Conservation (phyloP, 2,797 vertebrate genomes). For the Ciconia nigra region DNA sequence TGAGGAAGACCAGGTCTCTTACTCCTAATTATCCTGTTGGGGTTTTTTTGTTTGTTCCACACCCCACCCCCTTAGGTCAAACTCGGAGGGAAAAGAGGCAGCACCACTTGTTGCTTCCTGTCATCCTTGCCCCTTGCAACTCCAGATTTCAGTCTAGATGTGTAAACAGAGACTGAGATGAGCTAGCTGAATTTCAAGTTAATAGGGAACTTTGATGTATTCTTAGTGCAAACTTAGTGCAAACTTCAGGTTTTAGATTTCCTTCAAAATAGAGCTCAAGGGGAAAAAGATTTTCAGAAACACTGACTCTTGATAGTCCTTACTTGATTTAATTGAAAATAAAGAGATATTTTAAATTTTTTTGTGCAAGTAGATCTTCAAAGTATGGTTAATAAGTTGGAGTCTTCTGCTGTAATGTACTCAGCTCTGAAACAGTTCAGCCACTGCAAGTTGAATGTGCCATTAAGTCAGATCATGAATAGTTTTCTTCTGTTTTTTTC, state of each 20-base stretch:
- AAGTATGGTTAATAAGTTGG: accelerated
- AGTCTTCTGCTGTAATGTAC: background rate
- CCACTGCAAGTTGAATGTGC: background rate
- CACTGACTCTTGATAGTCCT: background rate
- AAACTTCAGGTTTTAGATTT: background rate
- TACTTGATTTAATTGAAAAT: background rate
- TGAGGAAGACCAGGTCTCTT: background rate
- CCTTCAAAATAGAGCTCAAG: background rate
- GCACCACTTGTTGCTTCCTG: background rate
- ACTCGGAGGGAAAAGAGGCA: background rate
- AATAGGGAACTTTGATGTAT: background rate
- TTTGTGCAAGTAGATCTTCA: background rate
- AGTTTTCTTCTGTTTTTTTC: background rate
- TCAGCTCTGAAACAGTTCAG: background rate
- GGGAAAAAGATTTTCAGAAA: background rate
- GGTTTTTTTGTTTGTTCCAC: background rate
- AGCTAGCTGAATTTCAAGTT: background rate
- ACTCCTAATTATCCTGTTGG: background rate
- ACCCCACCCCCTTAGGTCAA: background rate
- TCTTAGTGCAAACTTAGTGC: background rate
- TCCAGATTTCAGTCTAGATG: background rate
- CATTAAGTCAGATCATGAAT: background rate
- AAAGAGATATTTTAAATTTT: background rate
- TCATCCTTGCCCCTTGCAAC: background rate
- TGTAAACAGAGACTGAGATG: background rate